Evolutionary conservation across 37 sponge, comb jelly and placozoan species (phyloP), one percentile per base, ranked within the genome.

Genomic region (Crambe crambe): DNA sequence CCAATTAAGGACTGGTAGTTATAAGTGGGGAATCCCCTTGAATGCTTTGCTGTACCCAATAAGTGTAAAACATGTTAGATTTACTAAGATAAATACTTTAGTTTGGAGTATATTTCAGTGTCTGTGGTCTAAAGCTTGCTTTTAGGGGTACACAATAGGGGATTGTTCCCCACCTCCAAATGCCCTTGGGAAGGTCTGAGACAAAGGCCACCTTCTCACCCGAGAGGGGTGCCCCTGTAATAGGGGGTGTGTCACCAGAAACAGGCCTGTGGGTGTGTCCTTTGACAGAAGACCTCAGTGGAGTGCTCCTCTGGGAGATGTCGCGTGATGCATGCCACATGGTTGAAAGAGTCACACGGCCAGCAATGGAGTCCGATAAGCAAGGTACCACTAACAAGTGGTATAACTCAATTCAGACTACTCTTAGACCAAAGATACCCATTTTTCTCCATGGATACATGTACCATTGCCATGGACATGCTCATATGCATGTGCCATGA

Each of bases 171-270:
- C 74, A 35, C 56, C 23, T 8, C n/a, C 73, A 37, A 54, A 22
- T 44, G 76, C 93, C 93, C 93, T 88, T 92, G 93, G 93, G 93
- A 92, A 92, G 93, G 93, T 92, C 93, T 92, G 93, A 92, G 93
- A 92, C 71, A 83, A 77, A 78, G 80, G 89, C 79, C 74, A 77
- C 51, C 30, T 35, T 34, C 34, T 29, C 81, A 84, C 93, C 59
- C 93, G 25, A 88, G 85, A 54, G 36, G 93, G 71, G 88, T 88
- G 89, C 65, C 89, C 84, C 80, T 61, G n/a, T 87, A 92, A 89
- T 38, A 37, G 89, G 84, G 85, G 71, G 85, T 88, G 93, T 85
- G 93, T 84, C 73, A 88, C 58, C 93, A 92, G 93, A 92, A 87
- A 92, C 76, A 79, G 93, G 72, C 86, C 90, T 80, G 81, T 68